phyloP scores from a whole-genome alignment of 53 echinoderm and acorn worm species.

The Echinarachnius parma region DNA sequence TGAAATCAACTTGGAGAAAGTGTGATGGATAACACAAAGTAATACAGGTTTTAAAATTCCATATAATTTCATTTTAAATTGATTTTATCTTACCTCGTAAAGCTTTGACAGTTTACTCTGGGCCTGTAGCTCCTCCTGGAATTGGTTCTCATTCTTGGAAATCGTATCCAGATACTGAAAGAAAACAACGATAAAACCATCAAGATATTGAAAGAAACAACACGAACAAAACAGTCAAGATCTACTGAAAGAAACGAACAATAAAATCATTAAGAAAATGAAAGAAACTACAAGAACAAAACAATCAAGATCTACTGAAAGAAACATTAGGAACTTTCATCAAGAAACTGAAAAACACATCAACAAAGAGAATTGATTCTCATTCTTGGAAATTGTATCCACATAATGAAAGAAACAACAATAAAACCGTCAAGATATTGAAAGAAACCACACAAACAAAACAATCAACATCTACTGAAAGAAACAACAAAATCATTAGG shows the following conservation, averaged over 20 bases:
- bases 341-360: too few species aligned
- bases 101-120: conserved; percentile 73
- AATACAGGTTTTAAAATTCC: too few species aligned
- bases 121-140: conserved; percentile 72
- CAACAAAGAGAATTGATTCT: conserved; percentile 91
- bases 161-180: conserved; percentile 46
- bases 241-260: too few species aligned
- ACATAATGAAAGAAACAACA: conserved; percentile 3
- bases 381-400: conserved; percentile 67
- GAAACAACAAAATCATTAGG: too few species aligned
- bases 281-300: too few species aligned
- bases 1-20: too few species aligned
- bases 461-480: background rate
- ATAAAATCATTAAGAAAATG: too few species aligned
- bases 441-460: background rate
- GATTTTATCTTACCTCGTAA: conserved; percentile 85
- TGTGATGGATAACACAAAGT: too few species aligned
- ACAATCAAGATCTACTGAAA: too few species aligned
- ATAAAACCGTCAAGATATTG: background rate
- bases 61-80: too few species aligned
- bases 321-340: too few species aligned
- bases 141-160: conserved; percentile 81
- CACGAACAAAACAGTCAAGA: background rate
- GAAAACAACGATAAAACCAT: background rate
- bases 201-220: background rate